phyloP scores from a whole-genome alignment of 2,888 invertebrate species.

The Flexamia atlantica region DNA sequence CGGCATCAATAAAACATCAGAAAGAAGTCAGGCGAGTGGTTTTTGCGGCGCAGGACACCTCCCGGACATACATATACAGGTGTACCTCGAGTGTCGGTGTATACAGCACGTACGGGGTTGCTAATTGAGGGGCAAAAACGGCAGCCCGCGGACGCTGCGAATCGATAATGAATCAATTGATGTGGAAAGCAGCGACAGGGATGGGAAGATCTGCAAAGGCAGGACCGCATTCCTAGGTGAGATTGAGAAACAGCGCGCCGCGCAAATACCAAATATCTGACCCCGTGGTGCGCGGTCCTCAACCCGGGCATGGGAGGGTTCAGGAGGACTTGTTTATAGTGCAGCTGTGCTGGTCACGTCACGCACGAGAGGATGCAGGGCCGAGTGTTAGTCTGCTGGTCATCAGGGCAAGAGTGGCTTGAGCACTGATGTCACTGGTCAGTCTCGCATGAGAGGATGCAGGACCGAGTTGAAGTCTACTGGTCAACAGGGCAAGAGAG shows the following conservation, averaged over 20 bases:
- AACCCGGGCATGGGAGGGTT: background rate
- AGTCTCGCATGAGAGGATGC: too few relatives aligned
- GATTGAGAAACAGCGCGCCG: constrained; percentile 37
- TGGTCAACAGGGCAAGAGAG: too few relatives aligned
- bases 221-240: constrained; percentile 47
- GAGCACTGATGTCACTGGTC: too few relatives aligned
- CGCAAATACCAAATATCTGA: constrained; percentile 54
- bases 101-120: constrained; percentile 23
- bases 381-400: too few relatives aligned
- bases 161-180: constrained; percentile 55
- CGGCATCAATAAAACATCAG: constrained; percentile 33
- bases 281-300: background rate
- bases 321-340: too few relatives aligned
- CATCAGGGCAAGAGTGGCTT: too few relatives aligned
- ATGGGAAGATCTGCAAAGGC: constrained; percentile 26
- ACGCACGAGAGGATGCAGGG: too few relatives aligned
- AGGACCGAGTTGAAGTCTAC: too few relatives aligned
- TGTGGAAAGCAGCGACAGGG: constrained; percentile 46
- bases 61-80: constrained; percentile 27
- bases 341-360: too few relatives aligned
- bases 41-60: constrained; percentile 31
- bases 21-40: background rate
- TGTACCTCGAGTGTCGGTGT: constrained; percentile 1
- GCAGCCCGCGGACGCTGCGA: constrained; percentile 38
- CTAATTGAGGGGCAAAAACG: constrained; percentile 50